phyloP scores from a whole-genome alignment of 2,797 vertebrate species.

The Parotocinclus haroldoi region DNA sequence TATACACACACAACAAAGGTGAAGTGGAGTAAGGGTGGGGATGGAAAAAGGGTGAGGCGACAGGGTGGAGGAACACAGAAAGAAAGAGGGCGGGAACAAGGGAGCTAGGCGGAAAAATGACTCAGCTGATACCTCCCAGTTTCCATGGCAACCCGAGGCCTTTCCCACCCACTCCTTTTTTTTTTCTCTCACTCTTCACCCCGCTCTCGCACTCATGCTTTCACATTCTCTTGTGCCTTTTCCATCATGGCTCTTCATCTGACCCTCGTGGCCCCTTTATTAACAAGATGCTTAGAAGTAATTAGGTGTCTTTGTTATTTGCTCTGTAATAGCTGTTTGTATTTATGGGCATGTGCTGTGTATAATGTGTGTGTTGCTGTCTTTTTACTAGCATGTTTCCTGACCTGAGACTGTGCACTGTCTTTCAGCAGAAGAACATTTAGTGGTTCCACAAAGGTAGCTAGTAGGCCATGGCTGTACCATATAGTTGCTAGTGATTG shows the following conservation, averaged over 20 bases:
- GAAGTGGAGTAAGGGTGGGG: constrained; percentile 20
- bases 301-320: neutral
- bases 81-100: constrained; percentile 53
- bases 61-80: constrained; percentile 40
- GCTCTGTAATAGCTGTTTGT: neutral
- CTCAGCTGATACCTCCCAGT: constrained; percentile 75
- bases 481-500: neutral
- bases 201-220: constrained; percentile 36
- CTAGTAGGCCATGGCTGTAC: too few relatives aligned
- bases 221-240: constrained; percentile 18
- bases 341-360: too few relatives aligned
- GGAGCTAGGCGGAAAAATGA: constrained; percentile 62
- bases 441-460: too few relatives aligned
- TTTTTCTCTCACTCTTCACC: constrained; percentile 38
- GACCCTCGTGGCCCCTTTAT: constrained; percentile 5
- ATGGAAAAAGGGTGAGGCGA: constrained; percentile 31
- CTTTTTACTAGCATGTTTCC: neutral
- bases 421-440: too few relatives aligned
- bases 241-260: neutral
- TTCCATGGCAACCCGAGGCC: constrained; percentile 74
- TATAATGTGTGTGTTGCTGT: too few relatives aligned
- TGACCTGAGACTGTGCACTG: neutral
- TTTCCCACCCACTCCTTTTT: constrained; percentile 69
- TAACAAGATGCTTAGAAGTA: neutral
- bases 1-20: neutral